These are phyloP conservation scores for Hetaerina americana DNA, from an alignment of 1,140 invertebrate species.

Conservation along the genomic window DNA sequence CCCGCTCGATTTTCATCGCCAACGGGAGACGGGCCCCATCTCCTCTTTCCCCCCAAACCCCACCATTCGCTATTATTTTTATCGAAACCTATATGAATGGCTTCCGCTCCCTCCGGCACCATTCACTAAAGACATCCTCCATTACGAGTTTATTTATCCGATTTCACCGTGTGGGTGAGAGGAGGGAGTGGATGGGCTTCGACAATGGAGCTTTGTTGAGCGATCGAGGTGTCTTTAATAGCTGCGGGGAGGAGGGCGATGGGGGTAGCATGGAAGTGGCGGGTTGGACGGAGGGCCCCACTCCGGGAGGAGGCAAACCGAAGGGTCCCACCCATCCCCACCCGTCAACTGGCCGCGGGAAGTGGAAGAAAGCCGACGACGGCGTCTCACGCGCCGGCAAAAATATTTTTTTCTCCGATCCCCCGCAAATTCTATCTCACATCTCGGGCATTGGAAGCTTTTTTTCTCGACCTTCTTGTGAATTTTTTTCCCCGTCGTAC, in stretches of 20 bases:
- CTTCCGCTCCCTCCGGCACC: neutral
- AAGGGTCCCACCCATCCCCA: too few species aligned
- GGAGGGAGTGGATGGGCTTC: neutral
- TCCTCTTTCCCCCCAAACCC: neutral
- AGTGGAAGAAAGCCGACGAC: neutral
- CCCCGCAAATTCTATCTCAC: neutral
- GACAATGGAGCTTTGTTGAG: neutral
- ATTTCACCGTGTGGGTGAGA: too few species aligned
- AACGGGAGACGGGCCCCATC: too few species aligned
- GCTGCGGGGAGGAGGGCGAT: too few species aligned
- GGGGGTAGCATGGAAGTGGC: too few species aligned
- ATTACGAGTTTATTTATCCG: neutral
- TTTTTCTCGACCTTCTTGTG: neutral
- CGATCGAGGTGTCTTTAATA: neutral
- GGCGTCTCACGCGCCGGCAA: neutral
- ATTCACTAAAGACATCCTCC: neutral
- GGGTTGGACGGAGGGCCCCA: too few species aligned
- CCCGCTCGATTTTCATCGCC: too few species aligned
- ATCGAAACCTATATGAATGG: neutral
- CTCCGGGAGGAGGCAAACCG: neutral
- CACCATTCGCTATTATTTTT: neutral
- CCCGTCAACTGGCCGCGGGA: neutral
- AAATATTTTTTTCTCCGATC: neutral
- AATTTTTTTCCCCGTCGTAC: too few species aligned
- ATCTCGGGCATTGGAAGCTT: neutral